Percentiles rank a stretch among this genome's conserved stretches.
phyloP scores from a whole-genome alignment of 1,140 invertebrate species.

The Branchinecta lynchi region DNA sequence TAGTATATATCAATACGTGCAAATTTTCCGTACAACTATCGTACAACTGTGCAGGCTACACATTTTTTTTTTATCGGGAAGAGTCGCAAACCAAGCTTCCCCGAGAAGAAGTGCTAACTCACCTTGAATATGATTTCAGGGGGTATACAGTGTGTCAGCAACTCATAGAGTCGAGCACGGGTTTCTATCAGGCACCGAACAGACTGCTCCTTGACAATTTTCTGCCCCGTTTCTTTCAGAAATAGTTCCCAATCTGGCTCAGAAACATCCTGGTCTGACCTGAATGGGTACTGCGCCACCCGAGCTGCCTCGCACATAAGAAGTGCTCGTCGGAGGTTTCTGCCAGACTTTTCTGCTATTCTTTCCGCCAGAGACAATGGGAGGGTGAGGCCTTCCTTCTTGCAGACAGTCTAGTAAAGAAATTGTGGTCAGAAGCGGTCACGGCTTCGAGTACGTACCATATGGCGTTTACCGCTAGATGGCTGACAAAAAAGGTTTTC shows the following conservation, averaged over 20 bases:
- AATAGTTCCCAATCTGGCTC: conserved; percentile 89
- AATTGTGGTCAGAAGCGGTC: conserved; percentile 21
- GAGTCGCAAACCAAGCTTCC: too few species aligned
- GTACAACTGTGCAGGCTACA: too few species aligned
- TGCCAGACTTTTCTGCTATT: conserved; percentile 60
- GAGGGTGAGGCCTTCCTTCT: conserved; percentile 66
- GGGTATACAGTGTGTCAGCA: conserved; percentile 86
- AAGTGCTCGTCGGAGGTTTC: conserved; percentile 85
- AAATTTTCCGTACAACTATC: too few species aligned
- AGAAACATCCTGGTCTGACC: conserved; percentile 57
- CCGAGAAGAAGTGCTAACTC: conserved; percentile 17
- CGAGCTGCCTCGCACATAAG: conserved; percentile 87
- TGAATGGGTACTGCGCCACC: conserved; percentile 79
- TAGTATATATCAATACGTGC: too few species aligned
- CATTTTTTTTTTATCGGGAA: too few species aligned
- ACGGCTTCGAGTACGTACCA: conserved; percentile 14
- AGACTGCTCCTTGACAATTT: conserved; percentile 75
- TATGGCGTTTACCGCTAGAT: neutral
- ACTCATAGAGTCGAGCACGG: conserved; percentile 74
- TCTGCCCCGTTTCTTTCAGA: conserved; percentile 66
- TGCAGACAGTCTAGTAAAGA: conserved; percentile 50
- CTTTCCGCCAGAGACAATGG: conserved; percentile 57
- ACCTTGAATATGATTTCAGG: conserved; percentile 79
- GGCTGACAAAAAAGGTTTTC: too few species aligned
- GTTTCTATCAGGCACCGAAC: conserved; percentile 69